phyloP scores from a whole-genome alignment of 1,140 invertebrate species.

The Panagrolaimus sp. region DNA sequence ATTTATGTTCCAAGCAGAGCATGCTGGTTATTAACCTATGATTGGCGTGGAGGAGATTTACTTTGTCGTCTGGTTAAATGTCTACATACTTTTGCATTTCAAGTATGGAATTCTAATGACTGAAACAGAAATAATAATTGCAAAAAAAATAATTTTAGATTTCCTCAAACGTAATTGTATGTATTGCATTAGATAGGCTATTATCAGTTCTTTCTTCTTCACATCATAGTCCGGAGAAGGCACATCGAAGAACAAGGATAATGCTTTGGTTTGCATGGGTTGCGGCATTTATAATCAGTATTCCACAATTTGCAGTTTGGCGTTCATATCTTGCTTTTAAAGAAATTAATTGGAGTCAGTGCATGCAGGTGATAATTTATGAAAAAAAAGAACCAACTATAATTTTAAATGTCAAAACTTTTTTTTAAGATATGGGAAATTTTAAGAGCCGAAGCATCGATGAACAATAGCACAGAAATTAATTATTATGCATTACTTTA shows the following conservation, averaged over 20 bases:
- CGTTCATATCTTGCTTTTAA: constrained; percentile 46
- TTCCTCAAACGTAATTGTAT: constrained; percentile 63
- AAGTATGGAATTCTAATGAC: constrained; percentile 33
- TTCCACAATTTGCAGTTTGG: constrained; percentile 52
- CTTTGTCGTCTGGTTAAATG: constrained; percentile 54
- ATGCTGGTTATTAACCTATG: constrained; percentile 47
- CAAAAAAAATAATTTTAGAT: constrained; percentile 38
- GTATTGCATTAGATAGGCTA: constrained; percentile 61
- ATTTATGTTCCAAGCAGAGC: constrained; percentile 54
- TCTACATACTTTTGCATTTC: constrained; percentile 53
- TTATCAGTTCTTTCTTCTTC: constrained; percentile 49
- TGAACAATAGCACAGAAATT: constrained; percentile 27
- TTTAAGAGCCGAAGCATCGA: constrained; percentile 33
- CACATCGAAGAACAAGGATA: constrained; percentile 39
- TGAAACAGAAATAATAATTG: background rate
- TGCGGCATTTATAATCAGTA: constrained; percentile 44
- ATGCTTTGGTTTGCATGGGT: constrained; percentile 53
- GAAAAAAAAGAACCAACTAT: background rate
- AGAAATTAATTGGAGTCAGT: constrained; percentile 51
- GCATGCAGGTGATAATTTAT: constrained; percentile 39
- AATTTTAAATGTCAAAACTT: constrained; percentile 12
- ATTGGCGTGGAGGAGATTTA: constrained; percentile 55
- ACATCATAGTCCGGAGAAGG: constrained; percentile 48
- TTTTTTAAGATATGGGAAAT: constrained; percentile 53
- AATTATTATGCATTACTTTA: constrained; percentile 21